phyloP scores from a whole-genome alignment of 1,140 invertebrate species.

The Drosophila kikkawai region DNA sequence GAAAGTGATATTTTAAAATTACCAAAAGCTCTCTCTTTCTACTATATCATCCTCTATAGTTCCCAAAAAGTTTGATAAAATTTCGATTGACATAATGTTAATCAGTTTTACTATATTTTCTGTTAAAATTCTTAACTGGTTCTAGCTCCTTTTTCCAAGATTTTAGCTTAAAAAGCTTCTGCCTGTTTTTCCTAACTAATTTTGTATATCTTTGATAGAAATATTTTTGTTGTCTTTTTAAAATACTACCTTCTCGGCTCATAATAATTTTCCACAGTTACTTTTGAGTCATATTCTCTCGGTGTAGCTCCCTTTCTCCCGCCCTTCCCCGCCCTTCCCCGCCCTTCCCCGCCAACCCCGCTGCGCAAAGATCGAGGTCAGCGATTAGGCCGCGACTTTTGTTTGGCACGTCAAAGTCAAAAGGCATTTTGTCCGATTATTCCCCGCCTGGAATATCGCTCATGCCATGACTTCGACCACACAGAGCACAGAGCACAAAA shows the following conservation, averaged over 20 bases:
- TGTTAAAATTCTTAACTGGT: no score
- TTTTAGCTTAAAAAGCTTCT: no score
- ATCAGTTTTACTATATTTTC: no score
- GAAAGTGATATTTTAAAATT: no score
- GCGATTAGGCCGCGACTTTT: conserved; percentile 69
- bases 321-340: neutral
- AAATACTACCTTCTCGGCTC: fast-evolving
- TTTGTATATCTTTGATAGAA: no score
- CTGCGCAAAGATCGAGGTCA: conserved; percentile 69
- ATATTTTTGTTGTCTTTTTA: neutral
- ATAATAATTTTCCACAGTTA: neutral
- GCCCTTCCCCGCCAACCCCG: conserved; percentile 3
- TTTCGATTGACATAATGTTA: no score
- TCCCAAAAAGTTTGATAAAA: no score
- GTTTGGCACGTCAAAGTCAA: conserved; percentile 70
- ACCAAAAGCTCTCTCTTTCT: no score
- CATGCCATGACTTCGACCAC: conserved; percentile 34
- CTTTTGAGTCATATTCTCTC: neutral
- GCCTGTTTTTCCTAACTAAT: no score
- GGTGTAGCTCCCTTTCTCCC: conserved; percentile 37
- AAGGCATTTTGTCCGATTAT: conserved; percentile 76
- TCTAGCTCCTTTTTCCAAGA: no score
- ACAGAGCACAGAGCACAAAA: conserved; percentile 18
- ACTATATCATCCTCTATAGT: no score
- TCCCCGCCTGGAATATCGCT: conserved; percentile 32